A percentile compares a stretch with the other conserved stretches of the same genome.
Evolutionary conservation across 2,797 vertebrate species (phyloP).

Genomic region (Intellagama lesueurii): DNA sequence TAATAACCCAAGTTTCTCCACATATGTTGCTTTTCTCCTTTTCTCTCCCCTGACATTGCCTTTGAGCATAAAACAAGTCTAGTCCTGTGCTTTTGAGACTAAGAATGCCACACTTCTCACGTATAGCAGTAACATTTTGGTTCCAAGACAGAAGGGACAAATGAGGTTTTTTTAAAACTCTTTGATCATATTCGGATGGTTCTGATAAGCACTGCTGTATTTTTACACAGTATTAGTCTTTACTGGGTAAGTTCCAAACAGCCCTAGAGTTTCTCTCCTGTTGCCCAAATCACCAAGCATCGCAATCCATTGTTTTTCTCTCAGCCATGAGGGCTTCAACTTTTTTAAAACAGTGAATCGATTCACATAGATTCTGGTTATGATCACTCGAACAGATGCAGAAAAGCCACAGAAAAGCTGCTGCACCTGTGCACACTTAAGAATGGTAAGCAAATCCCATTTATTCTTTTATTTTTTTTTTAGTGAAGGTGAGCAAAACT

Average conservation of each 20-base stretch:
- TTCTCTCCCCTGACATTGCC: neutral
- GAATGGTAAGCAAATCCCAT: too few species aligned
- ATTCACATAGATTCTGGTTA: too few species aligned
- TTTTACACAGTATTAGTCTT: neutral
- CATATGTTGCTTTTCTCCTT: neutral
- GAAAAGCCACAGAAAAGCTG: too few species aligned
- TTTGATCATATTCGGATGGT: constrained; percentile 4
- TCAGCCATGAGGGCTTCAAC: too few species aligned
- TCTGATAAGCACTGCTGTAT: neutral
- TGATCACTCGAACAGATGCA: too few species aligned
- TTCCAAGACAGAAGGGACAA: constrained; percentile 17
- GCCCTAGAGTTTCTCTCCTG: neutral
- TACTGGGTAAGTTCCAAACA: constrained; percentile 1
- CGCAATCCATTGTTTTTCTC: too few species aligned
- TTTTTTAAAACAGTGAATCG: too few species aligned
- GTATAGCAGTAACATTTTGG: constrained; percentile 6
- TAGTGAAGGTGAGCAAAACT: too few species aligned
- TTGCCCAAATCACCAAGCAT: too few species aligned
- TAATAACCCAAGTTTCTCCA: neutral
- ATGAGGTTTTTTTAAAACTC: neutral
- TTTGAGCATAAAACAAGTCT: neutral
- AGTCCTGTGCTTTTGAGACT: neutral
- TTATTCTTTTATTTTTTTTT: too few species aligned
- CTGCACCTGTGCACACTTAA: too few species aligned
- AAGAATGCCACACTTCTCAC: neutral